Conservation (phyloP, 2,113 vertebrate species). For the Anolis carolinensis region DNA sequence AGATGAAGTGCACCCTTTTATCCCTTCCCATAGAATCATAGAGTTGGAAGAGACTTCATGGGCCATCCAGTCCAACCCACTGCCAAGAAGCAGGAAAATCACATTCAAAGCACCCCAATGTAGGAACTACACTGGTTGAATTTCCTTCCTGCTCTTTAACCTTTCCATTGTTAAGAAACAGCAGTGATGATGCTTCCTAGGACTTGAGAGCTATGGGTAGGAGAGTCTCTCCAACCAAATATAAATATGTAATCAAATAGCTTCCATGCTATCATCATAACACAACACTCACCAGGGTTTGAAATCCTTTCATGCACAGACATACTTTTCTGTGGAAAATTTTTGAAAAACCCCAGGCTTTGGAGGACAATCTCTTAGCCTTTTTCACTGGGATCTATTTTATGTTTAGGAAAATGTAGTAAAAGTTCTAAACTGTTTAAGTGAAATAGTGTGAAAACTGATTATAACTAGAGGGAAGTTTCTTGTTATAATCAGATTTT, state of each 20-base stretch:
- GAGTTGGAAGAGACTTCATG: no score
- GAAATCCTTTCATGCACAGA: not conserved
- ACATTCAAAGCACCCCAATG: no score
- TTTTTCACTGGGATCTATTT: not conserved
- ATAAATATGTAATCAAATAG: not conserved
- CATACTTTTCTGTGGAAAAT: not conserved
- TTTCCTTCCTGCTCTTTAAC: no score
- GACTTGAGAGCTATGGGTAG: no score
- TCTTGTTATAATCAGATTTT: slow-evolving; percentile 27
- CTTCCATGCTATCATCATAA: not conserved
- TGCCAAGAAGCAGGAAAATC: no score
- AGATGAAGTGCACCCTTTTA: no score
- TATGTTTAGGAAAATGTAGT: not conserved
- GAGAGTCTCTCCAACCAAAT: no score
- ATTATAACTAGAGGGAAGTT: not conserved
- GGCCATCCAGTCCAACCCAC: no score
- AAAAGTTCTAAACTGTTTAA: slow-evolving; percentile 2
- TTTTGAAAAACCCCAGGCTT: not conserved
- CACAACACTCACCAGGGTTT: not conserved
- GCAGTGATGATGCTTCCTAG: no score
- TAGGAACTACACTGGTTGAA: no score
- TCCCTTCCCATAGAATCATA: no score
- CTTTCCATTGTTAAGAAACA: no score
- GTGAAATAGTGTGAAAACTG: slow-evolving; percentile 27
- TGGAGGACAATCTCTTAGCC: not conserved